These are phyloP conservation scores for Paradoxurus hermaphroditus DNA, from an alignment of 2,113 vertebrate genomes.

Conservation along the genomic window DNA sequence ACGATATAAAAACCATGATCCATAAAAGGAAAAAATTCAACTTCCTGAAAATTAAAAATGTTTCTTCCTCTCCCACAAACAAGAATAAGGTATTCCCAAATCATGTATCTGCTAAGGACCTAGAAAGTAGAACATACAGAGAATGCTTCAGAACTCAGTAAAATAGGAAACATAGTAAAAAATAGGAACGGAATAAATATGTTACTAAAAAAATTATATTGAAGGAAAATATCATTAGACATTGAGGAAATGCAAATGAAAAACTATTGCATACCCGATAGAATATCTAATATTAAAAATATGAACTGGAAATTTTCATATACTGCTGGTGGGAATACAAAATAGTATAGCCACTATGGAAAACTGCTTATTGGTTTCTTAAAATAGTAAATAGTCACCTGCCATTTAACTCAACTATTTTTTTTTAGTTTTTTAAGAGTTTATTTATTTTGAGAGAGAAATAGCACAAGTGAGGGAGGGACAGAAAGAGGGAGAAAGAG, in stretches of 20 bases:
- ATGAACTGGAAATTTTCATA: not conserved
- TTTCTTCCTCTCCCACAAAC: not conserved
- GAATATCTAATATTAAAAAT: not conserved
- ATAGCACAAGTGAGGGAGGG: no score
- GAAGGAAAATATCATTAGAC: not conserved
- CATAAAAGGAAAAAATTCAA: not conserved
- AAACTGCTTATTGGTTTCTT: not conserved
- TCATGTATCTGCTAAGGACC: not conserved
- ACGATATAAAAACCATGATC: not conserved
- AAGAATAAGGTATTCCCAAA: not conserved
- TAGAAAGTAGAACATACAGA: not conserved
- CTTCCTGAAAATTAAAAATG: not conserved
- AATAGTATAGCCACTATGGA: not conserved
- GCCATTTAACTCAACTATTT: not conserved
- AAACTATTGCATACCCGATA: not conserved
- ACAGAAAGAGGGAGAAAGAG: no score
- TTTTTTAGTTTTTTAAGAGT: no score
- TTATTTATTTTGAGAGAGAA: no score
- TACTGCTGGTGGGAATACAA: not conserved
- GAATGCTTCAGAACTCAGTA: not conserved
- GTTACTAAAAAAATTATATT: not conserved
- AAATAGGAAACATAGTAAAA: not conserved
- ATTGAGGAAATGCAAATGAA: not conserved
- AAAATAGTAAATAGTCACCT: not conserved
- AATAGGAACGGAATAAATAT: not conserved